phyloP scores from a whole-genome alignment of 2,113 vertebrate genomes.

The Entomyzon cyanotis region DNA sequence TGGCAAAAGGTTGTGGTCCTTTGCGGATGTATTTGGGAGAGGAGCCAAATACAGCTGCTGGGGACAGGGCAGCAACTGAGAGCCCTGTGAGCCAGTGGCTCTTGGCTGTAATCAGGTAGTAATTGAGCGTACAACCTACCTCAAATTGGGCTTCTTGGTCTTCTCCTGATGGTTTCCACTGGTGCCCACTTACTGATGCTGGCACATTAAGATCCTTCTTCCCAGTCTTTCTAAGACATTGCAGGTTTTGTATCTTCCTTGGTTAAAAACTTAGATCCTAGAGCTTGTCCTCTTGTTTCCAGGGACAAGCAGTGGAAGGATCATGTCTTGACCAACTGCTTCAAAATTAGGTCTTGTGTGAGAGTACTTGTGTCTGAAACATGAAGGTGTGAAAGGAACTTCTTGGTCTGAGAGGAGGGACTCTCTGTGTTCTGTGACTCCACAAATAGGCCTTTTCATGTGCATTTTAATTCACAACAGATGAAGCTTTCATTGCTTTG shows the following conservation, averaged over 20 bases:
- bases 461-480: not conserved
- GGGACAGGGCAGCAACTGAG: not conserved
- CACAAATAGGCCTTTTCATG: rapidly evolving
- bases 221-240: not conserved
- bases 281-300: not conserved
- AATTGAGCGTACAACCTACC: rapidly evolving
- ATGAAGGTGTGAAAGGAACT: not conserved
- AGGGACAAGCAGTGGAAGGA: not conserved
- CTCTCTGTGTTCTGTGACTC: not conserved
- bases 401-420: not conserved
- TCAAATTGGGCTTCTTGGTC: not conserved
- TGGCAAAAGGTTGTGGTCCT: not conserved
- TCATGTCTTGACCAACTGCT: not conserved
- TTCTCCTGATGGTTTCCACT: not conserved
- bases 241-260: not conserved
- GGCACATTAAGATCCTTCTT: not conserved
- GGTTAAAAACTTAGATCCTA: not conserved
- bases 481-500: not conserved
- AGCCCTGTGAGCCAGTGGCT: not conserved
- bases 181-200: not conserved
- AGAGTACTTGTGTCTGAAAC: not conserved
- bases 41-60: not conserved
- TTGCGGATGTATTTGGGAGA: rapidly evolving
- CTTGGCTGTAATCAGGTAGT: not conserved
- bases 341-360: not conserved